Evolutionary conservation across 2,888 invertebrate genomes (phyloP), one percentile per base, ranked within the genome.

Genomic region (Bembecia ichneumoniformis): DNA sequence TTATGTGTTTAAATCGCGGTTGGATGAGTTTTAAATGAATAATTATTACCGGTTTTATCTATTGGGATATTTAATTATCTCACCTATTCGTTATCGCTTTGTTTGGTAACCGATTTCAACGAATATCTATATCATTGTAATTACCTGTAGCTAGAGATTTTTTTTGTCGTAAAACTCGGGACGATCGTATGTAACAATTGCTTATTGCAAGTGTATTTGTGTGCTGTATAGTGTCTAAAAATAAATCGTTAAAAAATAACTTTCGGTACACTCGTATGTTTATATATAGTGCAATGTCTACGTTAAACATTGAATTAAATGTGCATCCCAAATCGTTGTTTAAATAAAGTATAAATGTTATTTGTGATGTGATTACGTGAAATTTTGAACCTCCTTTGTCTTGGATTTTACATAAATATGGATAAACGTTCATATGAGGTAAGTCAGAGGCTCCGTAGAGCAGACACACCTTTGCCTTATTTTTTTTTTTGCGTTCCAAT

Each of bases 391-490:
- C 36, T 49, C 66, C 68, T 72, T 70, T 73, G 69, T 72, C 68
- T 64, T 66, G 76, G 78, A 76, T 77, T 77, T 54, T 55, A 60
- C 62, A 58, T 56, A 63, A 69, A 58, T 44, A 84, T 87, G 86
- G 86, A 86, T 59, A 86, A 83, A 64, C 84, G 84, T 35, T 71
- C 83, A 16, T 83, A 71, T 62, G 83, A 84, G 82, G 86, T 84
- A 68, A 59, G 59, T 58, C 47, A 56, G 47, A 44, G 47, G 34
- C 34, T 13, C 20, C 20, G n/a, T 16, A 35, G 9, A 28, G 28
- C 9, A 15, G 44, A 16, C 14, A 7, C n/a, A 36, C 34, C 14
- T 47, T 11, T 35, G 40, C 35, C 16, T 53, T 9, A 15, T 47
- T 13, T 40, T 40, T 5, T 40, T 40, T 40, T 40, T 40, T 40